Conservation (phyloP, 2,113 vertebrate genomes). For the Leptodactylus fuscus region DNA sequence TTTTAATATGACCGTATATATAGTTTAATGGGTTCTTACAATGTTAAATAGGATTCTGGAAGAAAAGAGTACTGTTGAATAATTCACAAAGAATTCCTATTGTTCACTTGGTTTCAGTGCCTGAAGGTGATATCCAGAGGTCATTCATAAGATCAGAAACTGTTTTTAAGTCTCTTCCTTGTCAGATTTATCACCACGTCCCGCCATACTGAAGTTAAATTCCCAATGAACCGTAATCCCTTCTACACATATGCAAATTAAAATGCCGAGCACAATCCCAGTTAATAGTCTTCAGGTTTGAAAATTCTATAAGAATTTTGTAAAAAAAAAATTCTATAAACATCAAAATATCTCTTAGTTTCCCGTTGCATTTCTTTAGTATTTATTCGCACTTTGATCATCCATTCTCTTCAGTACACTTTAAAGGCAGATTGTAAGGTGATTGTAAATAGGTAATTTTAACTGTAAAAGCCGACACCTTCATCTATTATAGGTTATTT, state of each 20-base stretch:
- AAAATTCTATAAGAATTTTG: constrained; percentile 22
- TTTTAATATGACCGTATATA: background rate
- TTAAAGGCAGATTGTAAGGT: constrained; percentile 39
- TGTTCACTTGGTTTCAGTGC: constrained; percentile 31
- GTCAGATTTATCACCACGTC: constrained; percentile 28
- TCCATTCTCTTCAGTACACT: constrained; percentile 21
- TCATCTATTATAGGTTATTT: constrained; percentile 35
- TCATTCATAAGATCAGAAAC: constrained; percentile 44
- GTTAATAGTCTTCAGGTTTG: constrained; percentile 18
- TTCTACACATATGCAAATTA: constrained; percentile 48
- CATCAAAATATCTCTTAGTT: background rate
- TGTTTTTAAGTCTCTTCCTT: constrained; percentile 47
- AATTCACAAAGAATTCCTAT: constrained; percentile 34
- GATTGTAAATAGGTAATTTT: constrained; percentile 31
- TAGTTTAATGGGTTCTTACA: background rate
- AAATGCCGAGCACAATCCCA: constrained; percentile 27
- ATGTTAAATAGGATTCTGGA: constrained; percentile 27
- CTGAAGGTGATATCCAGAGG: constrained; percentile 45
- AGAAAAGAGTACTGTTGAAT: constrained; percentile 34
- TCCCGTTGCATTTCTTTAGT: constrained; percentile 17
- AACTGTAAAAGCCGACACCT: constrained; percentile 21
- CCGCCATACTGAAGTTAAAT: constrained; percentile 39
- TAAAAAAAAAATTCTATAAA: constrained; percentile 20
- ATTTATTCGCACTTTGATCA: constrained; percentile 43
- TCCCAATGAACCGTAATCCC: constrained; percentile 37